A percentile compares a stretch with the other conserved stretches of the same genome.
Conservation (phyloP, 1,140 invertebrate species). For the Macrocentrus cingulum region DNA sequence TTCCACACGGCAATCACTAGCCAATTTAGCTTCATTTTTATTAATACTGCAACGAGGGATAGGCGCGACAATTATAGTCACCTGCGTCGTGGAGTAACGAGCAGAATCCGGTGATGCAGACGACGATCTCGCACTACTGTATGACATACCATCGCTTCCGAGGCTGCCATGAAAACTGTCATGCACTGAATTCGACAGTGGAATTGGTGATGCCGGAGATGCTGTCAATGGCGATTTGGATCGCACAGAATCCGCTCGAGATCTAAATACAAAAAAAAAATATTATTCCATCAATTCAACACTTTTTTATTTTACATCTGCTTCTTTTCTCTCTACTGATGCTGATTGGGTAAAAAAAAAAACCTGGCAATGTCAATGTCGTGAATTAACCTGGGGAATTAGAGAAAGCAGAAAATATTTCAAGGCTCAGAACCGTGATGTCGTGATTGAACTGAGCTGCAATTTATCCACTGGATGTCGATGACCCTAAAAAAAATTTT, state of each 20-base stretch:
- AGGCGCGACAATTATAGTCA: constrained; percentile 29
- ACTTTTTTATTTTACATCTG: neutral
- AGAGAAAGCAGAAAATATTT: constrained; percentile 45
- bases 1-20: neutral
- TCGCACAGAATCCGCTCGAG: constrained; percentile 54
- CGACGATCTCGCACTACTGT: constrained; percentile 56
- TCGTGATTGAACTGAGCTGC: constrained; percentile 22
- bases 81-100: constrained; percentile 53
- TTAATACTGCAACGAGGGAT: neutral
- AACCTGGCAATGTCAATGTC: constrained; percentile 30
- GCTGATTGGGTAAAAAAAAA: no score
- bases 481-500: neutral
- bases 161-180: constrained; percentile 57
- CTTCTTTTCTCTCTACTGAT: no score
- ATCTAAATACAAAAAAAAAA: constrained; percentile 40
- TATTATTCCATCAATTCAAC: constrained; percentile 3
- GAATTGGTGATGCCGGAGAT: constrained; percentile 55
- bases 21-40: neutral
- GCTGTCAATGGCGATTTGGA: constrained; percentile 55
- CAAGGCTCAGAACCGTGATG: constrained; percentile 18
- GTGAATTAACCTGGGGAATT: constrained; percentile 28
- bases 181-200: constrained; percentile 53
- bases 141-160: constrained; percentile 58
- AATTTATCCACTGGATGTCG: neutral
- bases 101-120: constrained; percentile 57